phyloP scores from a whole-genome alignment of 2,888 invertebrate species.

The Trachelus troglodyta region DNA sequence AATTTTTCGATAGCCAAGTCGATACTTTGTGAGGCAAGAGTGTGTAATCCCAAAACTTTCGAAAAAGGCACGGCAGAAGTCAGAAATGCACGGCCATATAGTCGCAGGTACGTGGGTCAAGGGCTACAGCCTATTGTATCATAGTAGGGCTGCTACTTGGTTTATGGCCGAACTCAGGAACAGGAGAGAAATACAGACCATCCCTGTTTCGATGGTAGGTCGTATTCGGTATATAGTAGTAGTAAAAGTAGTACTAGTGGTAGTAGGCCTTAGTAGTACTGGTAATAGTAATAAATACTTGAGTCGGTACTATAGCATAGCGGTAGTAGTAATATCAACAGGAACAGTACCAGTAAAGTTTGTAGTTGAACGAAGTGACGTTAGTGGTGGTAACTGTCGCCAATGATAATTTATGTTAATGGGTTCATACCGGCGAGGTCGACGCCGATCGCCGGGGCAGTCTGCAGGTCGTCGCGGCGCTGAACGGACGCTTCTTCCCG shows the following conservation, averaged over 20 bases:
- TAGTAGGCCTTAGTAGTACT: background rate
- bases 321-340: conserved; percentile 29
- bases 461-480: conserved; percentile 57
- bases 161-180: background rate
- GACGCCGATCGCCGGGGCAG: conserved; percentile 51
- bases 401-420: conserved; percentile 72
- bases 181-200: background rate
- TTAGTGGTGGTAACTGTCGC: conserved; percentile 69
- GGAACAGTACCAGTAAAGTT: background rate
- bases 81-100: background rate
- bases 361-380: background rate
- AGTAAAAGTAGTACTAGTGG: background rate
- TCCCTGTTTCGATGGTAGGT: background rate
- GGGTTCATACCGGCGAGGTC: conserved; percentile 56
- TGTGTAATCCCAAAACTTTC: background rate
- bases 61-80: background rate
- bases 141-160: background rate
- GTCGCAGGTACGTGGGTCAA: background rate
- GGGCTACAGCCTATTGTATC: background rate
- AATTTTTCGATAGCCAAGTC: background rate
- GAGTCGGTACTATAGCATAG: conserved; percentile 1
- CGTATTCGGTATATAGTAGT: background rate
- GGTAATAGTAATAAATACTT: background rate
- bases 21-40: background rate
- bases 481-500: conserved; percentile 47